Evolutionary conservation across 2,797 vertebrate species (phyloP).

Genomic region (Lepilemur ruficaudatus): DNA sequence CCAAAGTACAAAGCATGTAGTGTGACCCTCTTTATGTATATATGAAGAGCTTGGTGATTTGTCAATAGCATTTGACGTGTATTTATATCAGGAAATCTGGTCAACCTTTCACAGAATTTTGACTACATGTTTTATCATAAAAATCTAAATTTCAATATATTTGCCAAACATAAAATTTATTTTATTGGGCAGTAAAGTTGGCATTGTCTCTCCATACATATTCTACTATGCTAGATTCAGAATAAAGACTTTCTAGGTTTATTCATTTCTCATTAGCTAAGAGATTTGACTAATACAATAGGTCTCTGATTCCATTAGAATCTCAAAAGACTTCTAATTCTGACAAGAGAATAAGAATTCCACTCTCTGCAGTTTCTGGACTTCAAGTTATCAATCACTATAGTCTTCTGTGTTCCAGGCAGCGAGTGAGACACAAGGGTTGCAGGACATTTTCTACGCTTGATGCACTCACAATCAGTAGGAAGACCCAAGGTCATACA

Average conservation of each 20-base stretch:
- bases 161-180: not conserved
- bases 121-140: not conserved
- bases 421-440: not conserved
- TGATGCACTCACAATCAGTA: not conserved
- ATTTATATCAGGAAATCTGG: not conserved
- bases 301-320: not conserved
- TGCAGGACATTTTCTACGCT: not conserved
- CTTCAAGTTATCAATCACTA: not conserved
- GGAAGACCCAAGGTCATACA: not conserved
- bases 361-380: not conserved
- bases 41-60: not conserved
- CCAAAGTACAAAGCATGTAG: not conserved
- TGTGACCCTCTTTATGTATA: no score
- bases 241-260: not conserved
- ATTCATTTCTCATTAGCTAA: constrained; percentile 8
- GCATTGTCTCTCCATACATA: not conserved
- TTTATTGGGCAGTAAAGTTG: not conserved
- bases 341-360: not conserved
- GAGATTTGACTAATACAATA: not conserved
- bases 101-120: not conserved
- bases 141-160: not conserved
- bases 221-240: not conserved
- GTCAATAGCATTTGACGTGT: not conserved
- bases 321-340: not conserved
- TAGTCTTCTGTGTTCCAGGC: not conserved